A percentile compares a stretch with the other conserved stretches of the same genome.
Conservation (phyloP, 2,888 invertebrate species). For the Stenoptilia bipunctidactyla region DNA sequence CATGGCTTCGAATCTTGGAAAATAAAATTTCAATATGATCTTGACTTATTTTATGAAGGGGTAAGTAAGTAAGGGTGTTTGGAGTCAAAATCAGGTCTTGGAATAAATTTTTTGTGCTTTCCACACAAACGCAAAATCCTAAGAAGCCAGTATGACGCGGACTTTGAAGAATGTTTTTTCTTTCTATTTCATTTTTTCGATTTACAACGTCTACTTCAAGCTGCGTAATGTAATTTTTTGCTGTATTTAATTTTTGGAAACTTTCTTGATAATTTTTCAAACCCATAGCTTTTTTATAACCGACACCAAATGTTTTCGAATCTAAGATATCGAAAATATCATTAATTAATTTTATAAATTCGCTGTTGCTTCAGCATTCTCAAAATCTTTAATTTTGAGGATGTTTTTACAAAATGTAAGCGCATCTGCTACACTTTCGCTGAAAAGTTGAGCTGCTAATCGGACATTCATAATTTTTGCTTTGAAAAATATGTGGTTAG, state of each 20-base stretch:
- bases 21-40: conserved; percentile 6
- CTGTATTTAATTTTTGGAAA: background rate
- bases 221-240: background rate
- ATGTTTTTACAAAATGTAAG: no score
- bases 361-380: no score
- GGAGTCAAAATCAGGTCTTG: conserved; percentile 2
- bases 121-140: conserved; percentile 2
- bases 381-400: no score
- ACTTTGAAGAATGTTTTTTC: background rate
- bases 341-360: background rate
- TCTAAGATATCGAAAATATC: conserved; percentile 4
- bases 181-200: background rate
- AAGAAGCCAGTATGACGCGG: background rate
- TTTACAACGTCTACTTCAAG: background rate
- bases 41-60: conserved; percentile 5
- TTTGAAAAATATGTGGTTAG: no score
- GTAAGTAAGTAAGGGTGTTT: conserved; percentile 2
- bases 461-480: no score
- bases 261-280: background rate
- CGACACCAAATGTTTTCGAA: background rate
- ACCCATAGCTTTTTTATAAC: background rate
- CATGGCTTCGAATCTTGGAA: conserved; percentile 4
- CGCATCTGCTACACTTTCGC: no score
- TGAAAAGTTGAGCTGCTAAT: no score
- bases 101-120: conserved; percentile 5